phyloP scores from a whole-genome alignment of 2,888 invertebrate species.

The Catocala fraxini region DNA sequence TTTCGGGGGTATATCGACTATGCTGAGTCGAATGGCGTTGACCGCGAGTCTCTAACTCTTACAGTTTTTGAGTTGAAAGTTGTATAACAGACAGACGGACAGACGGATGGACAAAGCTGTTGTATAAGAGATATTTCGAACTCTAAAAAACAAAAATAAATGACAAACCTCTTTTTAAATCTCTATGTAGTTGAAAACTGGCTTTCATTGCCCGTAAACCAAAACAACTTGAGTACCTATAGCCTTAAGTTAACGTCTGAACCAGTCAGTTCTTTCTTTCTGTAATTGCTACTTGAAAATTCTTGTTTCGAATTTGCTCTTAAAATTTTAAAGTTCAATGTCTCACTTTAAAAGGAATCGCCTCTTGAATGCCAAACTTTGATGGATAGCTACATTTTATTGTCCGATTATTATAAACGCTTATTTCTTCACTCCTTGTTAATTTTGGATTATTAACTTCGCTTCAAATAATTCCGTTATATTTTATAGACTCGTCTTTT shows the following conservation, averaged over 20 bases:
- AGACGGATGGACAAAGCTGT: too few species aligned
- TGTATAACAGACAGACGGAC: too few species aligned
- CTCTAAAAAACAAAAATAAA: too few species aligned
- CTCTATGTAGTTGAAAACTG: constrained; percentile 11
- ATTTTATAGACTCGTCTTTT: constrained; percentile 32
- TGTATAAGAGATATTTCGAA: too few species aligned
- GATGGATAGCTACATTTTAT: constrained; percentile 15
- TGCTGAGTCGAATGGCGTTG: too few species aligned
- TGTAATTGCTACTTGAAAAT: constrained; percentile 22
- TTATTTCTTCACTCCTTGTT: constrained; percentile 22
- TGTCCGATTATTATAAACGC: constrained; percentile 18
- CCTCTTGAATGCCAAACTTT: constrained; percentile 1
- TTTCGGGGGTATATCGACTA: too few species aligned
- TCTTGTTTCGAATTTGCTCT: constrained; percentile 20
- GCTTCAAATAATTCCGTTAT: constrained; percentile 34
- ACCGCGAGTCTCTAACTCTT: too few species aligned
- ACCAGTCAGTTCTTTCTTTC: constrained; percentile 17
- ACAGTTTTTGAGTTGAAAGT: too few species aligned
- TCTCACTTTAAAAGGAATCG: constrained; percentile 17
- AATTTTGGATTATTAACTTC: constrained; percentile 14
- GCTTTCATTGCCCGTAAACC: constrained; percentile 12
- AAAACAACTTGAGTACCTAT: constrained; percentile 26
- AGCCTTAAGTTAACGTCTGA: constrained; percentile 9
- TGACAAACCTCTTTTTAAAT: too few species aligned
- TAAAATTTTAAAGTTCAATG: constrained; percentile 39